phyloP scores from a whole-genome alignment of 2,888 invertebrate species.

The Mantis religiosa region DNA sequence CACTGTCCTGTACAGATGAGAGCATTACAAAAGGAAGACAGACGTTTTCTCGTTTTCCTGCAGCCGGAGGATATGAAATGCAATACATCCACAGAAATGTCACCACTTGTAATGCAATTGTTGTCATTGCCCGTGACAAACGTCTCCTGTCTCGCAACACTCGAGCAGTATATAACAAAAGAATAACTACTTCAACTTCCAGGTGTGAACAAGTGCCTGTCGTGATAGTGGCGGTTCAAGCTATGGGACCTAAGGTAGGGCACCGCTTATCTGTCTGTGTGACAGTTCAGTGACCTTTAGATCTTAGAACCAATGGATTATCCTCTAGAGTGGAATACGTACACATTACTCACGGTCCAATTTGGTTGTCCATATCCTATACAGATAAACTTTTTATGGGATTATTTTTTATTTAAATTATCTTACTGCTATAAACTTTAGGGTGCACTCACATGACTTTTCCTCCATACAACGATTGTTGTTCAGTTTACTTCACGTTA shows the following conservation, averaged over 20 bases:
- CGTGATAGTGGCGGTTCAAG: not conserved
- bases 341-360: too few species aligned
- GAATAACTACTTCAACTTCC: not conserved
- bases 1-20: not conserved
- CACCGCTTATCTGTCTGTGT: too few species aligned
- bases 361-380: too few species aligned
- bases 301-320: too few species aligned
- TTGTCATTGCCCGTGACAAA: not conserved
- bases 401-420: too few species aligned
- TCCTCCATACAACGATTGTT: too few species aligned
- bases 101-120: not conserved
- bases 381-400: too few species aligned
- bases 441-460: too few species aligned
- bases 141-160: not conserved
- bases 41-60: not conserved
- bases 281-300: too few species aligned
- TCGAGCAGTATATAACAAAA: not conserved
- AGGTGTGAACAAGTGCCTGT: not conserved
- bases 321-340: too few species aligned
- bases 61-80: not conserved
- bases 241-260: not conserved
- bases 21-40: not conserved
- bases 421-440: too few species aligned
- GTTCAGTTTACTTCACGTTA: too few species aligned
- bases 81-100: not conserved